Percentiles rank a stretch among this genome's conserved stretches.
phyloP scores from a whole-genome alignment of 2,113 vertebrate genomes.

The Madoqua kirkii region DNA sequence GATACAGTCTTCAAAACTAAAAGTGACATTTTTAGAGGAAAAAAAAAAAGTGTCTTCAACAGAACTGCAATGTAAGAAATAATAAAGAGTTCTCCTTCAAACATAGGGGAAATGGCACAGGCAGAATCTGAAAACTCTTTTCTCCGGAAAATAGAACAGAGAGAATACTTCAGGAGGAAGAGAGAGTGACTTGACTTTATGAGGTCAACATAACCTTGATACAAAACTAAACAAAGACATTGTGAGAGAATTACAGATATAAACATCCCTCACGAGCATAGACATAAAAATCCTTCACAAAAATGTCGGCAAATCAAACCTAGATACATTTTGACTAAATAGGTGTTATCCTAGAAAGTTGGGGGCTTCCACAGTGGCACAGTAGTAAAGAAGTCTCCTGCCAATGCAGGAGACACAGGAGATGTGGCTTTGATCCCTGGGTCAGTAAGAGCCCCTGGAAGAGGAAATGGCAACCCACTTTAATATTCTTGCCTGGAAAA shows the following conservation, averaged over 20 bases:
- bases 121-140: background rate
- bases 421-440: background rate
- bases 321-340: background rate
- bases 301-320: background rate
- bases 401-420: background rate
- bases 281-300: background rate
- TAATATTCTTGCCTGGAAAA: background rate
- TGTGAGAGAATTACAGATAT: background rate
- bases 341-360: background rate
- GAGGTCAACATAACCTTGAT: background rate
- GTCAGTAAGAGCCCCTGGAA: background rate
- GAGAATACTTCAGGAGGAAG: background rate
- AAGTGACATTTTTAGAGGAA: background rate
- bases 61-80: background rate
- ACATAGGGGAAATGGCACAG: background rate
- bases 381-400: background rate
- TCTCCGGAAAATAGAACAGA: background rate
- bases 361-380: background rate
- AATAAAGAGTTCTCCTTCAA: background rate
- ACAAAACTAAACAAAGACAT: background rate
- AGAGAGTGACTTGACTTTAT: background rate
- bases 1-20: background rate
- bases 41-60: background rate
- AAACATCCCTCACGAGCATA: background rate
- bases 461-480: background rate